These are phyloP conservation scores for Conopomorpha cramerella DNA, from an alignment of 1,140 invertebrate species.

Conservation along the genomic window DNA sequence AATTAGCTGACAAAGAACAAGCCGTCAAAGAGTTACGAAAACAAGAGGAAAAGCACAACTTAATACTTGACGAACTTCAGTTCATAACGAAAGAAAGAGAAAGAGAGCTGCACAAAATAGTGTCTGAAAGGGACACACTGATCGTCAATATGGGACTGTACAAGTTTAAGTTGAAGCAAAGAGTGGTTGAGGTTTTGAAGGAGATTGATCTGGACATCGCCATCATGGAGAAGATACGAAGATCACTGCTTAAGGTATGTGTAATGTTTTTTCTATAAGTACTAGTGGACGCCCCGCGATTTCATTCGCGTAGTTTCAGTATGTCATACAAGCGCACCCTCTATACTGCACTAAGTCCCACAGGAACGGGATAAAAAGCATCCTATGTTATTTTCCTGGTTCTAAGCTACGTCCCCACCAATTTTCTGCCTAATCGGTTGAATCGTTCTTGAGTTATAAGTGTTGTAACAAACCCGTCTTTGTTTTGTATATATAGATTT, in stretches of 20 bases:
- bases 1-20: conserved; percentile 47
- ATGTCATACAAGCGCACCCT: too few species aligned
- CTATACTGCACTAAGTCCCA: too few species aligned
- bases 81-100: conserved; percentile 36
- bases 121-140: conserved; percentile 40
- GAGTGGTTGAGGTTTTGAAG: conserved; percentile 49
- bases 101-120: conserved; percentile 23
- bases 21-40: conserved; percentile 31
- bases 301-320: too few species aligned
- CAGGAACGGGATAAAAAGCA: too few species aligned
- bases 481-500: too few species aligned
- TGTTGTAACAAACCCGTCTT: too few species aligned
- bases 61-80: conserved; percentile 31
- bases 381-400: too few species aligned
- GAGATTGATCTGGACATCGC: conserved; percentile 56
- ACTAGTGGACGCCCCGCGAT: too few species aligned
- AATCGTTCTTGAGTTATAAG: too few species aligned
- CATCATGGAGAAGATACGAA: conserved; percentile 42
- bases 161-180: conserved; percentile 59
- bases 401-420: too few species aligned
- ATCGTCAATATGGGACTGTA: conserved; percentile 62
- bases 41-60: conserved; percentile 45
- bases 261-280: conserved; percentile 5
- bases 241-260: conserved; percentile 35
- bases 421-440: too few species aligned